Evolutionary conservation across 2,888 invertebrate genomes (phyloP).

Genomic region (Eurois occulta): DNA sequence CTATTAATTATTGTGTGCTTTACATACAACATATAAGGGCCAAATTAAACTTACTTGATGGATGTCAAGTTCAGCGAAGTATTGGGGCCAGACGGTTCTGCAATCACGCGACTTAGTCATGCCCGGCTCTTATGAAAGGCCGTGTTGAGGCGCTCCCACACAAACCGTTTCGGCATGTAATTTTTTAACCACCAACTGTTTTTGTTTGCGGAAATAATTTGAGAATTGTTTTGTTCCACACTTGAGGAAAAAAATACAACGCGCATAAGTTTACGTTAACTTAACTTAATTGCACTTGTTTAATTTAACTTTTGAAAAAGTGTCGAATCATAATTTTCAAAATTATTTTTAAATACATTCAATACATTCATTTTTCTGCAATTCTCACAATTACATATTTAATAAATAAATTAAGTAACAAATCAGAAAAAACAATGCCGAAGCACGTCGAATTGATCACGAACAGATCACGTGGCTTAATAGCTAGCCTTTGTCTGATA

Average conservation of each 20-base stretch:
- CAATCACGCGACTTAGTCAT: slow-evolving; percentile 79
- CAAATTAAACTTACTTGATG: slow-evolving; percentile 72
- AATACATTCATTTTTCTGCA: too few relatives aligned
- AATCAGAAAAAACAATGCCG: slow-evolving; percentile 42
- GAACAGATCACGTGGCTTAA: slow-evolving; percentile 55
- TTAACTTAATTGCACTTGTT: too few relatives aligned
- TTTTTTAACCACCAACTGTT: slow-evolving; percentile 10
- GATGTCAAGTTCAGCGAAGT: slow-evolving; percentile 82
- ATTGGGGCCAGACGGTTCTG: slow-evolving; percentile 78
- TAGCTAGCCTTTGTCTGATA: slow-evolving; percentile 44
- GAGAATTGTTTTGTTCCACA: slow-evolving; percentile 11
- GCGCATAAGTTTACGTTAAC: neutral
- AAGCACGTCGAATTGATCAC: slow-evolving; percentile 52
- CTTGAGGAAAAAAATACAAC: neutral
- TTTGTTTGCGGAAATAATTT: slow-evolving; percentile 46
- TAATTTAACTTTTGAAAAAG: neutral
- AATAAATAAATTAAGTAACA: slow-evolving; percentile 31
- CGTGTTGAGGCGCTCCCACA: slow-evolving; percentile 58
- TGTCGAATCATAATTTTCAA: neutral
- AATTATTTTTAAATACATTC: neutral
- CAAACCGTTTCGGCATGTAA: slow-evolving; percentile 44
- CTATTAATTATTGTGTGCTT: slow-evolving; percentile 41
- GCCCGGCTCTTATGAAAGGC: slow-evolving; percentile 71
- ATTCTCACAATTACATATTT: neutral
- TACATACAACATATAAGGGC: slow-evolving; percentile 61